Evolutionary conservation across 1,140 invertebrate genomes (phyloP), one percentile per base, ranked within the genome.

Genomic region (Pteromalus puparum): DNA sequence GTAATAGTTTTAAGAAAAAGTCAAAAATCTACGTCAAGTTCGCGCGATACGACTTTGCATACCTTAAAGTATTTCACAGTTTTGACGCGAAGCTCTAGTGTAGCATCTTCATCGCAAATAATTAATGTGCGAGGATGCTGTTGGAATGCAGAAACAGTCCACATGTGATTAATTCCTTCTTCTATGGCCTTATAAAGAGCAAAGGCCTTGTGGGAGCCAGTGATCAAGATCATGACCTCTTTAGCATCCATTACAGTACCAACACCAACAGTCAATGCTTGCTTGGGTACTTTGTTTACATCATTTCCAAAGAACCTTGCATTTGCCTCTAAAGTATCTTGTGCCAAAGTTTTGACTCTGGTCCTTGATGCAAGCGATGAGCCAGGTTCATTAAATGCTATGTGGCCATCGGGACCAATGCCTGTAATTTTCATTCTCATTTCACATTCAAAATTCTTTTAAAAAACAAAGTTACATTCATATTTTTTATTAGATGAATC

Each of bases 51-150:
- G 18, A 6, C 26, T 38, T 82, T 75, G 86, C 87, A 89, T 93
- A 98, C 97, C 96, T 99, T 99, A 93, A 99, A 99, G 92, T 99
- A 99, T 94, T 99, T 99, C 83, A 99, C 99, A 86, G 99, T 99
- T 94, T 99, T 99, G 26, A 99, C 98, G 89, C 97, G 95, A 83
- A 99, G 94, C 93, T 99, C 99, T 81, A 98, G 92, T 10, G 99
- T 99, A 67, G 99, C 98, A 93, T 99, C 98, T 94, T 99, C 99
- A 92, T 99, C 99, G 91, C 98, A 99, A 74, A 99, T 94, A 93
- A 99, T 98, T 26, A 99, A 94, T 7, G 97, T 96, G 87, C 96
- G 95, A 65, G 96, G 95, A 93, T 99, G 98, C 91, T 98, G 97
- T 93, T 99, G 99, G 94, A 99, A 99, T 42, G 98, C 98, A 28